These are phyloP conservation scores for Cheilosia grossa DNA, from an alignment of 2,888 invertebrate genomes.

Conservation along the genomic window DNA sequence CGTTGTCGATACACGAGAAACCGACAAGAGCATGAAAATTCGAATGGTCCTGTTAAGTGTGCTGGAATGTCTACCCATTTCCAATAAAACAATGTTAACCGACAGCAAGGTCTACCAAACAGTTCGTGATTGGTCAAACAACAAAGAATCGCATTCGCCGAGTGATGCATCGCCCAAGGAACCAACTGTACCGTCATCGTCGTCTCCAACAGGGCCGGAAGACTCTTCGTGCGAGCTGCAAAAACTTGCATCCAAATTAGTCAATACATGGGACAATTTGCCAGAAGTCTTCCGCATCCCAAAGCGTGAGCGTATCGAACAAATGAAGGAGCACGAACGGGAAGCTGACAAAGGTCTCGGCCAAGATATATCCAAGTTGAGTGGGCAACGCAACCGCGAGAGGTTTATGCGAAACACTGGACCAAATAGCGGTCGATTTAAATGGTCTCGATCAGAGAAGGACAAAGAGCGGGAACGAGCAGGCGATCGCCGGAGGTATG, in stretches of 20 bases:
- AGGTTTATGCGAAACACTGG: conserved; percentile 55
- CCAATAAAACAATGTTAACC: conserved; percentile 95
- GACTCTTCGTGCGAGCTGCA: conserved; percentile 76
- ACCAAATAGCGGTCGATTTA: conserved; percentile 64
- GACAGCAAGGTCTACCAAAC: conserved; percentile 95
- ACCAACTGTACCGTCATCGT: not conserved
- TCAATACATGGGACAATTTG: conserved; percentile 79
- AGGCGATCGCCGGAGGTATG: conserved; percentile 49
- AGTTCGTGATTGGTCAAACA: conserved; percentile 92
- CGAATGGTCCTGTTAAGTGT: conserved; percentile 91
- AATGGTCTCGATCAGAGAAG: conserved; percentile 47
- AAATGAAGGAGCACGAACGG: conserved; percentile 97
- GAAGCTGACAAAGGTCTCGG: conserved; percentile 88
- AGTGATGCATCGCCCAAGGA: conserved; percentile 75
- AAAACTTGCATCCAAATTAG: conserved; percentile 77
- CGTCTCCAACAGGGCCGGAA: conserved; percentile 1
- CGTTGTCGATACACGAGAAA: conserved; percentile 77
- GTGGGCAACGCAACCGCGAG: conserved; percentile 35
- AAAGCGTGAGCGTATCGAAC: conserved; percentile 95
- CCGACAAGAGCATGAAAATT: conserved; percentile 78
- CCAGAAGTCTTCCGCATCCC: conserved; percentile 92
- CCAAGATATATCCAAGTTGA: conserved; percentile 35
- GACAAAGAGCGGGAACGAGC: conserved; percentile 40
- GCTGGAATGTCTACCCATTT: conserved; percentile 93
- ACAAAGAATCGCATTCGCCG: conserved; percentile 68